Conservation (phyloP, 2,888 invertebrate species). For the Merodon equestris region DNA sequence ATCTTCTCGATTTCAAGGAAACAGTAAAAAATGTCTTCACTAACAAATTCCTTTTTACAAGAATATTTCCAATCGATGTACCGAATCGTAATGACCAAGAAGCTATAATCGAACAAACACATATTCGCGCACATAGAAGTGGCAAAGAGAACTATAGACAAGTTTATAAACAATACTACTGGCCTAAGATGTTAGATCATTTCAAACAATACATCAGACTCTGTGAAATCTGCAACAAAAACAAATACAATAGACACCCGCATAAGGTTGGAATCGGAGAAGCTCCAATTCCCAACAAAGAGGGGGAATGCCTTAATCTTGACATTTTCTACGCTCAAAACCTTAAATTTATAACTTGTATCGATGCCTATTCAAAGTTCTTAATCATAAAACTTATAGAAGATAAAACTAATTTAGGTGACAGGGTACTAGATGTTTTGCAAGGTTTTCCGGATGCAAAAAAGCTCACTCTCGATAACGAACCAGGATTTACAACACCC, state of each 20-base stretch:
- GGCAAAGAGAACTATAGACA: conserved; percentile 22
- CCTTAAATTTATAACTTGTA: conserved; percentile 16
- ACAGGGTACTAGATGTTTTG: conserved; percentile 37
- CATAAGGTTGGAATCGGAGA: conserved; percentile 24
- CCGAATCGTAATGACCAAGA: background rate
- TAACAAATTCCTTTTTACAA: background rate
- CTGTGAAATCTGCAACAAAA: conserved; percentile 25
- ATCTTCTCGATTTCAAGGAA: background rate
- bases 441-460: conserved; percentile 28
- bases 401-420: conserved; percentile 6
- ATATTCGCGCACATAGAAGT: conserved; percentile 13
- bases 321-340: conserved; percentile 25
- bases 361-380: conserved; percentile 34
- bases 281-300: conserved; percentile 25
- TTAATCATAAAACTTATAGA: conserved; percentile 26
- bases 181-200: conserved; percentile 40
- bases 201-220: conserved; percentile 21
- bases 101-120: conserved; percentile 1
- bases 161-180: conserved; percentile 20
- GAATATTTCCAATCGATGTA: background rate
- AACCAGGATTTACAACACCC: conserved; percentile 26
- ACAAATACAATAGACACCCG: conserved; percentile 28
- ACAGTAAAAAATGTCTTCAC: background rate
- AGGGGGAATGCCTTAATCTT: conserved; percentile 12
- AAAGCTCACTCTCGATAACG: conserved; percentile 24